phyloP scores from a whole-genome alignment of 2,888 invertebrate species.

The Tachystola acroxantha region DNA sequence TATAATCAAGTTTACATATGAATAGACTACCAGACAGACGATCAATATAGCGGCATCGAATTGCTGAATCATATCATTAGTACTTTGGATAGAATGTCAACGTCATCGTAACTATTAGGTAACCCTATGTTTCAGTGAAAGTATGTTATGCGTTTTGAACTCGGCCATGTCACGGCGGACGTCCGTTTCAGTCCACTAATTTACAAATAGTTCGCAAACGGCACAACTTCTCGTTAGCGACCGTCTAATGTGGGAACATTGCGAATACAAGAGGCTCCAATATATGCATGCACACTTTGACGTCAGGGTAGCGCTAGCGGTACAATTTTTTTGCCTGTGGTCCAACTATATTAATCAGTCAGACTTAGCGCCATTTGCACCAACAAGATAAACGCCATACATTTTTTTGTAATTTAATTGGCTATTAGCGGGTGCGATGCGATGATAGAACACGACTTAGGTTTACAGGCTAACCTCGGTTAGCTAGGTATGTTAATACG shows the following conservation, averaged over 20 bases:
- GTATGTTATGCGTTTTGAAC: conserved; percentile 3
- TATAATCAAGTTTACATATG: too few relatives aligned
- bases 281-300: conserved; percentile 23
- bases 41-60: too few relatives aligned
- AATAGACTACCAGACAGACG: too few relatives aligned
- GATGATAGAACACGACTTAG: too few relatives aligned
- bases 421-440: too few relatives aligned
- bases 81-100: background rate
- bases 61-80: background rate
- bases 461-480: too few relatives aligned
- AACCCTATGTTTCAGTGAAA: conserved; percentile 8
- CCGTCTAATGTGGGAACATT: conserved; percentile 32
- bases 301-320: conserved; percentile 32
- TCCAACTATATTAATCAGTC: background rate
- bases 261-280: conserved; percentile 34
- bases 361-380: too few relatives aligned
- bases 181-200: conserved; percentile 11
- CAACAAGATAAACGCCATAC: too few relatives aligned
- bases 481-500: too few relatives aligned
- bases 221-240: conserved; percentile 12
- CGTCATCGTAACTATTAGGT: background rate
- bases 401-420: too few relatives aligned
- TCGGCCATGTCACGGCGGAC: conserved; percentile 1
- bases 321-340: conserved; percentile 12
- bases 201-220: conserved; percentile 18